Evolutionary conservation across 23 tunicate genomes (phyloP).

Genomic region (Botrylloides violaceus): DNA sequence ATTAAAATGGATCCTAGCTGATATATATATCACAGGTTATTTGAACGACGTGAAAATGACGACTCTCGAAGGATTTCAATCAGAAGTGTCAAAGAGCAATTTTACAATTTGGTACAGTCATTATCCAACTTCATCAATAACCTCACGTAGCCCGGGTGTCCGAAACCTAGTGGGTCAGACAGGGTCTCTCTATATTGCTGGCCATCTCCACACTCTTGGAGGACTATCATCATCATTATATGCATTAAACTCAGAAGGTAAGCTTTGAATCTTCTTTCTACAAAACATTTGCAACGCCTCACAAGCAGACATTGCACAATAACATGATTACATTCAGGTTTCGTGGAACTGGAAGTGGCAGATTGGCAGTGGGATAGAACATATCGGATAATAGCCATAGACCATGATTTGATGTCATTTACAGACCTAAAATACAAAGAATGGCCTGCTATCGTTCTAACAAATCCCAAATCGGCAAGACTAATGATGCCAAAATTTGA

Average conservation of each 20-base stretch:
- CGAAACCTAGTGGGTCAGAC: slow-evolving; percentile 41
- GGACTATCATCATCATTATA: slow-evolving; percentile 49
- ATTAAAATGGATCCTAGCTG: not conserved
- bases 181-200: slow-evolving; percentile 60
- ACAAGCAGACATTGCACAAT: too few species aligned
- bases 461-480: slow-evolving; percentile 60
- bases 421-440: slow-evolving; percentile 38
- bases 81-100: slow-evolving; percentile 24
- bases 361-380: slow-evolving; percentile 74
- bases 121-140: slow-evolving; percentile 65
- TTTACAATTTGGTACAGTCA: slow-evolving; percentile 87
- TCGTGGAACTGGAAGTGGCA: slow-evolving; percentile 68
- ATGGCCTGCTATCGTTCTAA: slow-evolving; percentile 72
- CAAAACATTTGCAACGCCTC: too few species aligned
- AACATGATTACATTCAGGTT: slow-evolving; percentile 25
- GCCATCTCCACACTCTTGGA: slow-evolving; percentile 69
- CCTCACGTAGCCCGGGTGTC: slow-evolving; percentile 21
- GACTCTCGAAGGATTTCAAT: slow-evolving; percentile 32
- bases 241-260: slow-evolving; percentile 76
- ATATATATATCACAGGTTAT: slow-evolving; percentile 31
- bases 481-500: slow-evolving; percentile 66
- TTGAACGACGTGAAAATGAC: slow-evolving; percentile 25
- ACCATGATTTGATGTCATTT: slow-evolving; percentile 81
- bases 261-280: too few species aligned
- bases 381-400: slow-evolving; percentile 72